Evolutionary conservation across 2,888 invertebrate species (phyloP).

Genomic region (Euclidia mi): DNA sequence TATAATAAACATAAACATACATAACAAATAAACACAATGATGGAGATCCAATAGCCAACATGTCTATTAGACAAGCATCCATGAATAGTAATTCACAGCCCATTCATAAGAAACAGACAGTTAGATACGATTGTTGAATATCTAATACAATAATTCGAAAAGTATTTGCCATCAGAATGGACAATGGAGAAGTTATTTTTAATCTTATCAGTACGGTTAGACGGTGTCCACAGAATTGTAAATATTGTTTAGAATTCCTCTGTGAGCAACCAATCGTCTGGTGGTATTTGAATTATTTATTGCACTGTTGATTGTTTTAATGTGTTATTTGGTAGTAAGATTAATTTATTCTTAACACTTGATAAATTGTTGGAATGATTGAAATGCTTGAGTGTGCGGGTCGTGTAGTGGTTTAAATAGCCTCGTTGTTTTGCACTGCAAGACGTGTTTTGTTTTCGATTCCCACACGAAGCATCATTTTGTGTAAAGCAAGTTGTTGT

Average conservation of each 20-base stretch:
- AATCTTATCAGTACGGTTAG: constrained; percentile 39
- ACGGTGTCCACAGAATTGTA: constrained; percentile 11
- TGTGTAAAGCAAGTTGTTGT: too few species aligned
- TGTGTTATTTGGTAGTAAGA: constrained; percentile 1
- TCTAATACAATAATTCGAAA: constrained; percentile 39
- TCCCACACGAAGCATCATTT: too few species aligned
- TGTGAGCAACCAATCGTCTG: background rate
- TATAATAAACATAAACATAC: constrained; percentile 27
- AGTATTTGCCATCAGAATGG: constrained; percentile 33
- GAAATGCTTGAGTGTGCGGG: too few species aligned
- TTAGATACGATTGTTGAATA: constrained; percentile 60
- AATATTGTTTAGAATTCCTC: constrained; percentile 18
- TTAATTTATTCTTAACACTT: background rate
- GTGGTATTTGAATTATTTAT: constrained; percentile 8
- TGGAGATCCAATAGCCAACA: constrained; percentile 28
- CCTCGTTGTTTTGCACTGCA: too few species aligned
- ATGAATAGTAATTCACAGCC: constrained; percentile 40
- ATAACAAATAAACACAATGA: constrained; percentile 24
- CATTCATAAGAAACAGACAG: constrained; percentile 64
- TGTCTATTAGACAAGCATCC: constrained; percentile 28
- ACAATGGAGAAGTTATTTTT: constrained; percentile 35
- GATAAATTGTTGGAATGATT: too few species aligned
- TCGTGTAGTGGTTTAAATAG: too few species aligned
- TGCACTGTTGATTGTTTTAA: background rate
- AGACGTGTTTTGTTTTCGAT: too few species aligned